Evolutionary conservation across 2,113 vertebrate species (phyloP).

Genomic region (Centrocercus urophasianus): DNA sequence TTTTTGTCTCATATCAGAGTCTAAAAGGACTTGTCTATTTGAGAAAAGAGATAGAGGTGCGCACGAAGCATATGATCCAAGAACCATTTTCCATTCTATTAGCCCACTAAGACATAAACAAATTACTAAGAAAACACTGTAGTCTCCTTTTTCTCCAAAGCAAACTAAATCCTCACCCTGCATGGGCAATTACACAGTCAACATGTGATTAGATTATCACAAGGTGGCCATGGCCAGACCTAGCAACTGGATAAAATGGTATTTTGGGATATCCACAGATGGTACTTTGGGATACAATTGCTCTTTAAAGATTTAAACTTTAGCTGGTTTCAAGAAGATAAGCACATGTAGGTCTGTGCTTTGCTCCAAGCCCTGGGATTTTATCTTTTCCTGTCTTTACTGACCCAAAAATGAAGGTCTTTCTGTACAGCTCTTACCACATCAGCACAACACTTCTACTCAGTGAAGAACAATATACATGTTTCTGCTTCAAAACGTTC

Average conservation of each 20-base stretch:
- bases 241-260: not conserved
- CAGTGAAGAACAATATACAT: not conserved
- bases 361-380: not conserved
- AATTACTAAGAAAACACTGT: not conserved
- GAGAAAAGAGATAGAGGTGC: not conserved
- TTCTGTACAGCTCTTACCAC: not conserved
- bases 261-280: not conserved
- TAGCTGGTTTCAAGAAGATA: not conserved
- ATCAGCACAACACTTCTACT: not conserved
- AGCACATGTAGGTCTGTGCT: not conserved
- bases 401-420: not conserved
- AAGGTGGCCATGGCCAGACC: not conserved
- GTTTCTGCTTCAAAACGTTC: not conserved
- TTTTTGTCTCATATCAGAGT: slow-evolving; percentile 4
- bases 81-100: not conserved
- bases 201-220: not conserved
- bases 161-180: not conserved
- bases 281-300: not conserved
- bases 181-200: not conserved
- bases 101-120: not conserved
- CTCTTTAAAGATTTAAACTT: not conserved
- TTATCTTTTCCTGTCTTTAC: not conserved
- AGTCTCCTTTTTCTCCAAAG: not conserved
- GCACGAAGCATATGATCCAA: not conserved
- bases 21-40: not conserved